Evolutionary conservation across 1,140 invertebrate genomes (phyloP).

Genomic region (Psix sp.): DNA sequence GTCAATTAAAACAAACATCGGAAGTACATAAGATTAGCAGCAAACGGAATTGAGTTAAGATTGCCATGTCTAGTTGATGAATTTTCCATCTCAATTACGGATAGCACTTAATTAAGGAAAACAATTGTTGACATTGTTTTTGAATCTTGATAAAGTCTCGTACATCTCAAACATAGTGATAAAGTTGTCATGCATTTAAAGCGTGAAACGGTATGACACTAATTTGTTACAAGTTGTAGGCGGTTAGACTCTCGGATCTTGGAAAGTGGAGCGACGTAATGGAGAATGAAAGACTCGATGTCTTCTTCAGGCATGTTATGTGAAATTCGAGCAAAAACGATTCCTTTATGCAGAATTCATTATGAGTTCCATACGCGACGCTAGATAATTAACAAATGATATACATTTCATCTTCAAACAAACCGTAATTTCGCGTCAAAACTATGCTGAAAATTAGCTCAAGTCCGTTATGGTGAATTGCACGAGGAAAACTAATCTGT

Average conservation of each 20-base stretch:
- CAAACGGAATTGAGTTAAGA: slow-evolving; percentile 33
- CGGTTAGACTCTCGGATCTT: slow-evolving; percentile 41
- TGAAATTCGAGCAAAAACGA: slow-evolving; percentile 42
- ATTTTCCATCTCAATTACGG: slow-evolving; percentile 24
- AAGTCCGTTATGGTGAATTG: background rate
- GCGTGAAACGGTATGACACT: slow-evolving; percentile 54
- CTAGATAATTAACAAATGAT: slow-evolving; percentile 39
- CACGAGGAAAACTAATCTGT: too few species aligned
- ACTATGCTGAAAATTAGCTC: slow-evolving; percentile 4
- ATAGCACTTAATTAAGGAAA: slow-evolving; percentile 34
- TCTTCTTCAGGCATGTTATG: slow-evolving; percentile 45
- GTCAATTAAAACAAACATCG: too few species aligned
- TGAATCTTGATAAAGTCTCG: slow-evolving; percentile 44
- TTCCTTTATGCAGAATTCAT: slow-evolving; percentile 46
- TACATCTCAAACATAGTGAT: slow-evolving; percentile 47
- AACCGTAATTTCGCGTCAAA: slow-evolving; percentile 26
- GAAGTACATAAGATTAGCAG: too few species aligned
- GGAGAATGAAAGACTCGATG: slow-evolving; percentile 58
- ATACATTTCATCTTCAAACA: slow-evolving; percentile 30
- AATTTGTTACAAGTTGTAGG: slow-evolving; percentile 57
- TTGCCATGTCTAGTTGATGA: slow-evolving; percentile 6
- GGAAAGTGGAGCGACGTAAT: slow-evolving; percentile 70
- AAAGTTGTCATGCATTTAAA: slow-evolving; percentile 50
- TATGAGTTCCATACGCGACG: slow-evolving; percentile 28
- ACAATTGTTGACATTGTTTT: slow-evolving; percentile 48